These are phyloP conservation scores for Tringa solitaria DNA, from an alignment of 2,113 vertebrate genomes.

Conservation along the genomic window DNA sequence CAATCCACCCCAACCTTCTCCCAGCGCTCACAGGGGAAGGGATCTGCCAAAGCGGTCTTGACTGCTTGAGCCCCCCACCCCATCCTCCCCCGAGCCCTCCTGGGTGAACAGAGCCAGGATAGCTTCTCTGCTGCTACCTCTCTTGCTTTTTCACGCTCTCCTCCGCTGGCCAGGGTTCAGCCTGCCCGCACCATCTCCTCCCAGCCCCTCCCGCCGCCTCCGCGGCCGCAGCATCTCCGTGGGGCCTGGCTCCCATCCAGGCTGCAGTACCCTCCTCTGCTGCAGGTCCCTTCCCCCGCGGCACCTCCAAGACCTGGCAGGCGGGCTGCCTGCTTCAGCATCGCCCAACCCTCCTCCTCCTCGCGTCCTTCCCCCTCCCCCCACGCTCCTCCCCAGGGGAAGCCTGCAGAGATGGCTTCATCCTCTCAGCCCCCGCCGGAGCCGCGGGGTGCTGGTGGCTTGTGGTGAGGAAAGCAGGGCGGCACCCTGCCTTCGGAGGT, in stretches of 20 bases:
- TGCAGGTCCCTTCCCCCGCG: conserved; percentile 25
- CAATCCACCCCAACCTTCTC: not conserved
- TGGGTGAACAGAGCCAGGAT: not conserved
- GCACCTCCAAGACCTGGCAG: not conserved
- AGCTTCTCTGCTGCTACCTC: not conserved
- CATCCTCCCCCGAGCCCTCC: not conserved
- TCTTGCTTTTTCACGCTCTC: not conserved
- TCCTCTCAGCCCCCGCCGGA: not conserved
- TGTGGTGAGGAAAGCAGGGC: not conserved
- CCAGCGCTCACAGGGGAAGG: not conserved
- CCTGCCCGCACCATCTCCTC: not conserved
- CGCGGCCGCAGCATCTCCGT: not conserved
- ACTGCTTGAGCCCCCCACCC: too few species aligned
- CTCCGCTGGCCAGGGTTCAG: not conserved
- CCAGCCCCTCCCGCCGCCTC: not conserved
- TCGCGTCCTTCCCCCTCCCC: too few species aligned
- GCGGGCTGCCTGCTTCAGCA: not conserved
- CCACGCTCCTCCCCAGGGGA: not conserved
- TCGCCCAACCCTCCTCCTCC: not conserved
- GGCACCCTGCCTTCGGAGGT: not conserved
- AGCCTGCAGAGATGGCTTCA: not conserved
- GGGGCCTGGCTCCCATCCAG: conserved; percentile 43
- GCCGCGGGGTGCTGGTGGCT: too few species aligned
- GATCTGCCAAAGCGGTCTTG: not conserved
- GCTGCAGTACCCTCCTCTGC: conserved; percentile 30